A percentile compares a stretch with the other conserved stretches of the same genome.
Conservation (phyloP, 2,888 invertebrate genomes). For the Apoda limacodes region DNA sequence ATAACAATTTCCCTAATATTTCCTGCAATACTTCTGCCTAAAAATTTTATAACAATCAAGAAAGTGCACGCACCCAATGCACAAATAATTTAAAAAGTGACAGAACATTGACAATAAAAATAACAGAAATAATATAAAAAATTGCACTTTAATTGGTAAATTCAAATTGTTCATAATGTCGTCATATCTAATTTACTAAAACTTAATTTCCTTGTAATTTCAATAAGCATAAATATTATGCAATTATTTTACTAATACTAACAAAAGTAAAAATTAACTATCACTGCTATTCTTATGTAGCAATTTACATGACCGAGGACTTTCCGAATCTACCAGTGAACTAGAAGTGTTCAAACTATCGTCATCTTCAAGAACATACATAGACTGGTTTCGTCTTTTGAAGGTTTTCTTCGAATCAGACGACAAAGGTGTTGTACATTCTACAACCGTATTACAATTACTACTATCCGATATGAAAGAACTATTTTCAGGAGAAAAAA, state of each 20-base stretch:
- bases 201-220: not conserved
- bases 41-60: no score
- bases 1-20: no score
- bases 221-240: no score
- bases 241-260: no score
- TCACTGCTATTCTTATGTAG: slow-evolving; percentile 24
- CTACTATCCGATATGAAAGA: slow-evolving; percentile 28
- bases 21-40: no score
- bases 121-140: slow-evolving; percentile 3
- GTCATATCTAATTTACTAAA: slow-evolving; percentile 4
- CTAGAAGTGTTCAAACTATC: slow-evolving; percentile 32
- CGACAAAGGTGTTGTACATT: slow-evolving; percentile 37
- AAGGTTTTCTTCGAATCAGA: slow-evolving; percentile 41
- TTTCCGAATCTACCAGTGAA: slow-evolving; percentile 29
- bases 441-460: slow-evolving; percentile 28
- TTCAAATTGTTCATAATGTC: no score
- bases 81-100: no score
- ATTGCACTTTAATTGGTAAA: slow-evolving; percentile 21
- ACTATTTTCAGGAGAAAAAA: slow-evolving; percentile 26
- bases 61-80: no score
- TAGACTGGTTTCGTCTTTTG: slow-evolving; percentile 54
- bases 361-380: slow-evolving; percentile 43
- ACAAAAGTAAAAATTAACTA: no score
- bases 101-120: no score
- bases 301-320: slow-evolving; percentile 36